Percentiles rank a stretch among this genome's conserved stretches.
These are phyloP conservation scores for Rhinoraja longicauda DNA, from an alignment of 2,797 vertebrate species.

Conservation along the genomic window DNA sequence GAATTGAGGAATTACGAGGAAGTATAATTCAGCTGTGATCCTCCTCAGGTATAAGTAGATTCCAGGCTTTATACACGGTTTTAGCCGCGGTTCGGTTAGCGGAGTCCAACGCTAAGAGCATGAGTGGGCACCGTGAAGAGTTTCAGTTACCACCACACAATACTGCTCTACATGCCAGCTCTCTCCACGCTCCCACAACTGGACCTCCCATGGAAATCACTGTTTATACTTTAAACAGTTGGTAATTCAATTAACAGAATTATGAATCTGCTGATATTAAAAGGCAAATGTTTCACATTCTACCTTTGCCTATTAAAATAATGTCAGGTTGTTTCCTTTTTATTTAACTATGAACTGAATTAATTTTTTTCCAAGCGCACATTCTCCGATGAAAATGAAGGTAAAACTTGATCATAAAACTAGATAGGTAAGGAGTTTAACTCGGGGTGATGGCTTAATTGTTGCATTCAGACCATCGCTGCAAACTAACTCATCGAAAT, in stretches of 20 bases:
- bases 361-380: neutral
- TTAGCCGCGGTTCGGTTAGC: neutral
- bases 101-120: neutral
- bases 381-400: neutral
- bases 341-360: neutral
- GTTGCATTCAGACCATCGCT: neutral
- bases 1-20: neutral
- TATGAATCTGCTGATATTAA: neutral
- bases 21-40: neutral
- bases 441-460: neutral
- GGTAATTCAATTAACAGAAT: neutral
- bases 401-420: neutral
- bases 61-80: neutral
- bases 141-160: conserved; percentile 3
- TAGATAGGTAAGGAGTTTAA: neutral
- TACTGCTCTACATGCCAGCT: conserved; percentile 14
- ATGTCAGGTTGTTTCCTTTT: neutral
- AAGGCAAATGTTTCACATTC: neutral
- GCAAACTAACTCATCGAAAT: neutral
- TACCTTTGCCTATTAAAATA: neutral
- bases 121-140: neutral
- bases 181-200: neutral
- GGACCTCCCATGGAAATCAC: neutral
- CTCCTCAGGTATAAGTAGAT: neutral
- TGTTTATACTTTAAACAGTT: conserved; percentile 3